A percentile compares a stretch with the other conserved stretches of the same genome.
phyloP scores from a whole-genome alignment of 2,113 vertebrate species.

The Neodon shergylaensis region DNA sequence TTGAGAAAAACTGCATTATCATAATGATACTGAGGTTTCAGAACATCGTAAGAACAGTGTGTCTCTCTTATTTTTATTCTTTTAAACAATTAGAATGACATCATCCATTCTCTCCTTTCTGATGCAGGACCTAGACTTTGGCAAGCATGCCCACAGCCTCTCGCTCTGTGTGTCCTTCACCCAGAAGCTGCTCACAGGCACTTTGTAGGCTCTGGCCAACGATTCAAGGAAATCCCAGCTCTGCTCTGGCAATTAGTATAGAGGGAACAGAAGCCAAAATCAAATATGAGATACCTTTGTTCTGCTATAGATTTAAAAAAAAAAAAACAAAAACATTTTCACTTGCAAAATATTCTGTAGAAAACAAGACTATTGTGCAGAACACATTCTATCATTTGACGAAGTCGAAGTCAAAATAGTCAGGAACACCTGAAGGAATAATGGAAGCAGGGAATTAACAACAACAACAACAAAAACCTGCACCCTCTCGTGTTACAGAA shows the following conservation, averaged over 20 bases:
- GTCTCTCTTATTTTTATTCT: background rate
- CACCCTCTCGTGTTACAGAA: background rate
- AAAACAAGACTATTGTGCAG: background rate
- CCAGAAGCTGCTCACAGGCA: background rate
- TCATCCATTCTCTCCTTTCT: background rate
- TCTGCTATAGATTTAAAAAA: background rate
- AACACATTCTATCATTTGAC: background rate
- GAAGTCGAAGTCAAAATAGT: background rate
- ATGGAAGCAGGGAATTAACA: background rate
- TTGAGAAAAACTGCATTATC: conserved; percentile 40
- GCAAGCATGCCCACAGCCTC: background rate
- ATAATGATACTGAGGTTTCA: conserved; percentile 42
- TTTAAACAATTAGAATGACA: background rate
- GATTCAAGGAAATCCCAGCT: conserved; percentile 46
- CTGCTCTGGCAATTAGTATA: background rate
- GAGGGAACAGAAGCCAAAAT: conserved; percentile 28
- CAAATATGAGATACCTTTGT: conserved; percentile 6
- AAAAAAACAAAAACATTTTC: background rate
- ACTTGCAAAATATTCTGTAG: background rate
- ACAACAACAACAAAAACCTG: background rate
- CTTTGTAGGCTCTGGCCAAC: background rate
- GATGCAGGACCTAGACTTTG: background rate
- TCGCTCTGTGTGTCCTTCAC: background rate
- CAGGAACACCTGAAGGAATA: background rate
- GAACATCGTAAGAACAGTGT: background rate